Evolutionary conservation across 2,888 invertebrate species (phyloP), one percentile per base, ranked within the genome.

Genomic region (Caenorhabditis angaria): DNA sequence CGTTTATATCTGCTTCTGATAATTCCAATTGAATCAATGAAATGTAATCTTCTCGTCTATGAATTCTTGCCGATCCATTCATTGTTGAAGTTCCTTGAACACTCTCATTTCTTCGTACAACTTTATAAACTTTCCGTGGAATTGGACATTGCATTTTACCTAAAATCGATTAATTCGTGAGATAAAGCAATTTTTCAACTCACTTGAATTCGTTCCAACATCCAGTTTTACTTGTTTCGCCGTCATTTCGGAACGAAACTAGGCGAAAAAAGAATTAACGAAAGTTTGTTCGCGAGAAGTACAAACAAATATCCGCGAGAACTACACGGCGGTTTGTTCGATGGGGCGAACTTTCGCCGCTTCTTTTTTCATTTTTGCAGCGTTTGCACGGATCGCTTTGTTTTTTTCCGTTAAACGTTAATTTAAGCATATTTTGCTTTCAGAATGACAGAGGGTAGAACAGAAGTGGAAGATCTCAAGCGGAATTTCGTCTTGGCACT

Each of bases 381-480:
- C 48, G 25, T 61, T 54, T 35, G 29, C 32, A 18, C n/a, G 20
- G 28, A 32, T 53, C 50, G 20, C 47, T 35, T 1, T 12, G 1
- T 48, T 35, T 20, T 62, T 48, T 62, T 54, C 47, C 28, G 41
- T 28, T 48, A 62, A 57, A 20, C 18, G 25, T 18, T 29, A 22
- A 24, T 51, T 51, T 32, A 48, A 24, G 35, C 14, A 50, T 24
- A 47, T 28, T 50, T 57, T 12, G 20, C 22, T 54, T 50, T 61
- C 22, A 51, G 18, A 55, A 59, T 60, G 6, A 20, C 68, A 65
- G 64, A 64, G 22, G 41, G 48, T 24, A 48, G 32, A 24, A 51
- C 62, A 1, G 72, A 72, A 59, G 57, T 72, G 5, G 61, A 65
- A 25, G 51, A 65, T 18, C 14, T 68, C 14, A 68, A 61, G 35